Percentiles rank a stretch among this genome's conserved stretches.
These are phyloP conservation scores for Gisinianus flammeolus DNA, from an alignment of 2,888 invertebrate genomes.

Conservation along the genomic window DNA sequence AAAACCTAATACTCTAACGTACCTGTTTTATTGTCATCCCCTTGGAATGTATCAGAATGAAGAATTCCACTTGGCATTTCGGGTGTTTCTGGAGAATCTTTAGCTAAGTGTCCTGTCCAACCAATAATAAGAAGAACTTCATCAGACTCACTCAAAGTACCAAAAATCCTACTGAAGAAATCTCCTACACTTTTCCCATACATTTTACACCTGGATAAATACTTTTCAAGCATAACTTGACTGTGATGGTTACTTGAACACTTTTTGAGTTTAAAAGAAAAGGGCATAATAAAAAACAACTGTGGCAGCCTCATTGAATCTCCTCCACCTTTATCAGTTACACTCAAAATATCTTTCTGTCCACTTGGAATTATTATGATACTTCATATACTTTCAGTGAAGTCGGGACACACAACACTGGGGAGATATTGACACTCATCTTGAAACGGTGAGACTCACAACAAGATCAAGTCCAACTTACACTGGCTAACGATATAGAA, in stretches of 20 bases:
- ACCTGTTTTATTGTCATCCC: constrained; percentile 55
- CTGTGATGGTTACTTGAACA: neutral
- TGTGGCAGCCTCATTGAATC: too few species aligned
- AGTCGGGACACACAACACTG: too few species aligned
- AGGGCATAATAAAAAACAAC: neutral
- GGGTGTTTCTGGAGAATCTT: constrained; percentile 52
- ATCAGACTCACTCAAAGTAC: constrained; percentile 26
- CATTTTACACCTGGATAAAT: constrained; percentile 24
- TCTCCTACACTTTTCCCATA: constrained; percentile 25
- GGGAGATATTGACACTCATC: too few species aligned
- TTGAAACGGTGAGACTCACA: too few species aligned
- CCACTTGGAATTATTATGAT: too few species aligned
- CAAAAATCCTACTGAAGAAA: constrained; percentile 33
- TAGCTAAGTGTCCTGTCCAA: constrained; percentile 30
- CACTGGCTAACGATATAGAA: too few species aligned
- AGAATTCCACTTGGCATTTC: constrained; percentile 51
- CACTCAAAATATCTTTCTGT: too few species aligned
- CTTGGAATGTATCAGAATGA: constrained; percentile 54
- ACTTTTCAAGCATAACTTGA: constrained; percentile 24
- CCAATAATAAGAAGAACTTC: constrained; percentile 30
- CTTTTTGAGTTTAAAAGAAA: neutral
- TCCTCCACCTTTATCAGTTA: too few species aligned
- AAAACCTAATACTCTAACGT: neutral
- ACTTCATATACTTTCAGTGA: too few species aligned
- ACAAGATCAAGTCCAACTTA: too few species aligned